Evolutionary conservation across 2,797 vertebrate genomes (phyloP).

Genomic region (Hemibagrus guttatus): DNA sequence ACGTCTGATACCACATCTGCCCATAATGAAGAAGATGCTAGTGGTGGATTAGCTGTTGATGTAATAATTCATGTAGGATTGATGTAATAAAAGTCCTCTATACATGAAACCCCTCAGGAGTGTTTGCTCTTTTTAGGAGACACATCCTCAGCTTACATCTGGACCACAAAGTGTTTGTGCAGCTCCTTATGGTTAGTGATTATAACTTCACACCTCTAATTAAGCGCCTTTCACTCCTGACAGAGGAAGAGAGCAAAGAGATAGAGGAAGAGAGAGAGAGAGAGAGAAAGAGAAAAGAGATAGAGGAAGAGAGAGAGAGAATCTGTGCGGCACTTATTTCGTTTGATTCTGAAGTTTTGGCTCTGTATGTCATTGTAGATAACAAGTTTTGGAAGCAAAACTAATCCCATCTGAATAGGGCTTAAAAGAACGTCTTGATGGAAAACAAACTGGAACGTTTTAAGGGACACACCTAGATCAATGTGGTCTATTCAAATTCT

Average conservation of each 20-base stretch:
- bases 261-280: constrained; percentile 3
- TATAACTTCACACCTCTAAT: constrained; percentile 42
- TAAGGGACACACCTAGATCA: not conserved
- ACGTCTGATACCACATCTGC: not conserved
- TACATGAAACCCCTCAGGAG: not conserved
- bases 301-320: no score
- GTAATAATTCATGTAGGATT: not conserved
- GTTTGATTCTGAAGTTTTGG: not conserved
- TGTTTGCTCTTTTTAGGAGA: not conserved
- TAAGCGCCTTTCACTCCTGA: constrained; percentile 11
- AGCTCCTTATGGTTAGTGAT: constrained; percentile 29
- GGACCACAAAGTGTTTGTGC: not conserved
- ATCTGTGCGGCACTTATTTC: not conserved
- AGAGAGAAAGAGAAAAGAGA: not conserved
- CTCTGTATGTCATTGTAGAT: not conserved
- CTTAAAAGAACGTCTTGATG: not conserved
- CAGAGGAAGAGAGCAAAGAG: constrained; percentile 4
- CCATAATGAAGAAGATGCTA: not conserved
- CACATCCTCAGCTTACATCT: constrained; percentile 7
- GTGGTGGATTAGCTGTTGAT: not conserved
- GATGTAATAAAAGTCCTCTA: not conserved
- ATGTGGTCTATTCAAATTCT: not conserved
- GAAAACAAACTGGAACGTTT: not conserved
- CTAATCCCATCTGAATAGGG: not conserved
- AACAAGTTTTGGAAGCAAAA: not conserved